Conservation (phyloP, 2,888 invertebrate species). For the Blastobasis adustella region DNA sequence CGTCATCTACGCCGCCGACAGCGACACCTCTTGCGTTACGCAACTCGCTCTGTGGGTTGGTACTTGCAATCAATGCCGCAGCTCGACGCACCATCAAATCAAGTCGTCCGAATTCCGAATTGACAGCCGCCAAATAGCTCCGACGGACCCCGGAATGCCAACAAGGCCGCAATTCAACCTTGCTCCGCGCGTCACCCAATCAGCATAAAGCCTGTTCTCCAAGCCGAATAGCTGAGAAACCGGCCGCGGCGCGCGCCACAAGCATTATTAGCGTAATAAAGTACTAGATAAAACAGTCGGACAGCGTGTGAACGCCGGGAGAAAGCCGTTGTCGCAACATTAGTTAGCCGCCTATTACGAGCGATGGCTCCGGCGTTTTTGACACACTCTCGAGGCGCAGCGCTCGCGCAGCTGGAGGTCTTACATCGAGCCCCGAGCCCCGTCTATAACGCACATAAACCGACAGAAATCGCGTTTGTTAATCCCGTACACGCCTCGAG, state of each 20-base stretch:
- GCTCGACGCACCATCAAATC: conserved; percentile 23
- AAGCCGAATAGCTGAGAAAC: conserved; percentile 57
- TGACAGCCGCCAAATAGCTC: conserved; percentile 50
- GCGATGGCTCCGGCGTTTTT: conserved; percentile 42
- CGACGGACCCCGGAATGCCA: conserved; percentile 54
- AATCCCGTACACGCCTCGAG: conserved; percentile 19
- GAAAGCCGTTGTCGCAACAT: conserved; percentile 69
- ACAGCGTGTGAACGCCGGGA: conserved; percentile 70
- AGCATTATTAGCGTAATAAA: conserved; percentile 69
- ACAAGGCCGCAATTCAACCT: conserved; percentile 67
- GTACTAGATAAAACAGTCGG: conserved; percentile 65
- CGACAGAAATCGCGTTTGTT: conserved; percentile 16
- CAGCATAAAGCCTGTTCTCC: conserved; percentile 55
- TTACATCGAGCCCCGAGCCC: no score
- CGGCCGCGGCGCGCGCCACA: conserved; percentile 64
- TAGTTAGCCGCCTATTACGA: conserved; percentile 47
- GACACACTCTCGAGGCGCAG: conserved; percentile 29
- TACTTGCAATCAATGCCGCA: no score
- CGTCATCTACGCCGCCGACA: no score
- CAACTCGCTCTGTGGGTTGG: no score
- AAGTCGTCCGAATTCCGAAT: conserved; percentile 29
- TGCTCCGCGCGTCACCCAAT: conserved; percentile 69
- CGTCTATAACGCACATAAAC: conserved; percentile 13
- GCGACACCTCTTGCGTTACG: no score
- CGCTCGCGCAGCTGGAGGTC: no score